Conservation (phyloP, 2,888 invertebrate genomes). For the Drosophila glabriapex region DNA sequence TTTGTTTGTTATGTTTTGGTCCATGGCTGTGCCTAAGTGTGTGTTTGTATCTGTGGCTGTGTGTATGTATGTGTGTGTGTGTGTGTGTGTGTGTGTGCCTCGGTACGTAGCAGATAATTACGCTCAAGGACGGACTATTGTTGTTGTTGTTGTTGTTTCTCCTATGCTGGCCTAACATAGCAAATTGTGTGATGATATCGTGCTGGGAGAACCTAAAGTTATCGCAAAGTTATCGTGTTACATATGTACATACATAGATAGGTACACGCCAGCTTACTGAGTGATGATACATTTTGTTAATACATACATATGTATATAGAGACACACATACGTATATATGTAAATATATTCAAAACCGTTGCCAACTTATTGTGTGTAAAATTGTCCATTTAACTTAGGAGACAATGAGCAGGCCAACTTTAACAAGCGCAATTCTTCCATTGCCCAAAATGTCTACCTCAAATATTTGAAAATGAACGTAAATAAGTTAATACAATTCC, state of each 20-base stretch:
- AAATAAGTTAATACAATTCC: background rate
- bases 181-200: conserved; percentile 14
- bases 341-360: background rate
- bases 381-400: background rate
- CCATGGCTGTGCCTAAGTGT: conserved; percentile 12
- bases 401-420: background rate
- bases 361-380: background rate
- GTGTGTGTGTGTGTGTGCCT: conserved; percentile 23
- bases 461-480: background rate
- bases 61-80: conserved; percentile 2
- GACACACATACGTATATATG: background rate
- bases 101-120: conserved; percentile 61
- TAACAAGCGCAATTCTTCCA: background rate
- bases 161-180: background rate
- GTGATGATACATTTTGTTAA: background rate
- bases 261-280: background rate
- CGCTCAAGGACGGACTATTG: conserved; percentile 49
- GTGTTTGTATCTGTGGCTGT: conserved; percentile 10
- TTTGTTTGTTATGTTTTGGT: conserved; percentile 38
- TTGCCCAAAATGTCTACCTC: background rate
- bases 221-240: conserved; percentile 13
- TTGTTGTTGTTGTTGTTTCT: conserved; percentile 11
- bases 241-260: background rate
- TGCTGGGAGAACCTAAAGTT: conserved; percentile 11
- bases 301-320: background rate